Conservation (phyloP, 1,140 invertebrate genomes). For the Sipha flava region DNA sequence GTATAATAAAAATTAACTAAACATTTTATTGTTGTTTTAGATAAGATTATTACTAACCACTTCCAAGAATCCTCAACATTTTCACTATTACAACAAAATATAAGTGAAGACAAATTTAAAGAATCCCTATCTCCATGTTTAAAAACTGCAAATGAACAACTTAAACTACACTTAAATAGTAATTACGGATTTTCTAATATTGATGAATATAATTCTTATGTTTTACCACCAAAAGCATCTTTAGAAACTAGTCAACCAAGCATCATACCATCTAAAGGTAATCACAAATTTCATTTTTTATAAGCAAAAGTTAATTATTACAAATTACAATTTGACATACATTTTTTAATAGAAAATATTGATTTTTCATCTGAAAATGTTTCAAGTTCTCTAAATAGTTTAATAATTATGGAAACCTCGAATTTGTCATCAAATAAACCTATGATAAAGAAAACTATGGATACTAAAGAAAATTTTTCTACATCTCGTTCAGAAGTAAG, state of each 20-base stretch:
- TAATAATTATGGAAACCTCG: background rate
- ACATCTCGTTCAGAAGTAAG: background rate
- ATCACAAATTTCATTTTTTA: background rate
- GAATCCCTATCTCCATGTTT: background rate
- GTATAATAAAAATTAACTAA: background rate
- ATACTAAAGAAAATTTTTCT: background rate
- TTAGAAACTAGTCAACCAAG: constrained; percentile 31
- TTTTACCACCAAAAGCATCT: background rate
- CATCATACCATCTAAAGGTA: background rate
- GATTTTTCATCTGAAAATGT: background rate
- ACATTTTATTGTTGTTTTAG: background rate
- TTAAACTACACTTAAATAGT: background rate
- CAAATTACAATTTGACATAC: background rate
- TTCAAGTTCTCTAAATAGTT: background rate
- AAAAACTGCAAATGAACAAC: background rate
- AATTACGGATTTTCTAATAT: constrained; percentile 15
- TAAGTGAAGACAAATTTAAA: background rate
- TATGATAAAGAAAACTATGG: background rate
- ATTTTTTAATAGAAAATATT: background rate
- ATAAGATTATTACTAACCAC: background rate
- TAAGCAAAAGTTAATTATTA: background rate
- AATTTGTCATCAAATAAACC: background rate
- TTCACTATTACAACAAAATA: background rate
- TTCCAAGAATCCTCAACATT: background rate
- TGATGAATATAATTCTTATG: constrained; percentile 11